These are phyloP conservation scores for Dryobota labecula DNA, from an alignment of 2,888 invertebrate species.

Conservation along the genomic window DNA sequence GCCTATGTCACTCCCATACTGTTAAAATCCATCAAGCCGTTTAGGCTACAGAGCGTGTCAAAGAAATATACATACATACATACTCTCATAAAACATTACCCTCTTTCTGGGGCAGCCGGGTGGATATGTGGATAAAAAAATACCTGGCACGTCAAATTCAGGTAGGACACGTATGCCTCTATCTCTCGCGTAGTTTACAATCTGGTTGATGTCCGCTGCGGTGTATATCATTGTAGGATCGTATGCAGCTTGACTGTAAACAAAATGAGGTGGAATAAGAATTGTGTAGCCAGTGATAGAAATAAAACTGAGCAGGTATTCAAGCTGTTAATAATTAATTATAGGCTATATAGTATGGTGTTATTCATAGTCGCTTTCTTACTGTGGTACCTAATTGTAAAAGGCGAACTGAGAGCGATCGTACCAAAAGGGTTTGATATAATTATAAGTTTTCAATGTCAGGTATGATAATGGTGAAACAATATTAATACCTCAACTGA, in stretches of 20 bases:
- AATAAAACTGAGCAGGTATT: not conserved
- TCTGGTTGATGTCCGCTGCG: conserved; percentile 90
- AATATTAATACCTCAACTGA: conserved; percentile 91
- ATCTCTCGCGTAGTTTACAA: conserved; percentile 94
- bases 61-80: too few relatives aligned
- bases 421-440: not conserved
- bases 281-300: not conserved
- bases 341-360: not conserved
- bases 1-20: too few relatives aligned
- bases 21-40: too few relatives aligned
- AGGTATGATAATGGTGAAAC: not conserved
- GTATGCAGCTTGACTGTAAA: conserved; percentile 92
- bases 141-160: conserved; percentile 12
- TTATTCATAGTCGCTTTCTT: not conserved
- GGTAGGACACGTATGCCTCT: conserved; percentile 17
- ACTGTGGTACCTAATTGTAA: not conserved
- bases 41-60: too few relatives aligned
- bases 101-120: too few relatives aligned
- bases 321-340: not conserved
- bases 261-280: not conserved
- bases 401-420: not conserved
- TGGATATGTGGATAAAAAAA: not conserved
- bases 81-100: too few relatives aligned
- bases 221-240: conserved; percentile 92
- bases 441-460: not conserved